Evolutionary conservation across 2,113 vertebrate genomes (phyloP), one percentile per base, ranked within the genome.

Genomic region (Dunckerocampus dactyliophorus): DNA sequence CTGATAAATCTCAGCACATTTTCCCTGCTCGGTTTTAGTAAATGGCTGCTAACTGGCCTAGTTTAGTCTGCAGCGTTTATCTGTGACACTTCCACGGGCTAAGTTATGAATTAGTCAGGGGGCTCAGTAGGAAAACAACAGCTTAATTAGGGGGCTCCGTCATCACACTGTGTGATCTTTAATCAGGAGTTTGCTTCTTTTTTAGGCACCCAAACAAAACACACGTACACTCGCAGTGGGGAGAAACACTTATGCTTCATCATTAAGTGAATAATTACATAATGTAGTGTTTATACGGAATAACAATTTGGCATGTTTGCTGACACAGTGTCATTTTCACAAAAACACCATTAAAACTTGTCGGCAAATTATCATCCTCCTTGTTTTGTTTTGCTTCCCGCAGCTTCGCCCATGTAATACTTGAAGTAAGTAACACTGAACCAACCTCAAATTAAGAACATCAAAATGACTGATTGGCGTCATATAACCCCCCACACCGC

Each of bases 101-200:
- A 65, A 48, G 69, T 79, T 79, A 72, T 57, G 66, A 81, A 85
- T 83, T 76, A 82, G 75, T 79, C 55, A 69, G 47, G 49, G 63
- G 64, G 72, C 65, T 79, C 59, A 69, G 67, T 60, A 56, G 56
- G 49, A 77, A 79, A 84, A 76, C 69, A 82, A 72, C 65, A 78
- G 63, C 66, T 69, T 81, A 79, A 85, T 83, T 85, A 83, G 62
- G 52, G 62, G 77, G 67, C 72, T 80, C 51, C 56, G 71, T 70
- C 76, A 67, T 43, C 61, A 60, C 59, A 39, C 46, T 76, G 59
- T 74, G 63, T 45, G 50, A 45, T 42, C 50, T 72, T 54, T 72
- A 59, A 76, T 55, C 64, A 65, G 64, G 46, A 65, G 65, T 76
- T 65, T 56, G 68, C 74, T 72, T 72, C 55, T 69, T 63, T 63